Conservation (phyloP, 2,888 invertebrate species). For the Mythimna ferrago region DNA sequence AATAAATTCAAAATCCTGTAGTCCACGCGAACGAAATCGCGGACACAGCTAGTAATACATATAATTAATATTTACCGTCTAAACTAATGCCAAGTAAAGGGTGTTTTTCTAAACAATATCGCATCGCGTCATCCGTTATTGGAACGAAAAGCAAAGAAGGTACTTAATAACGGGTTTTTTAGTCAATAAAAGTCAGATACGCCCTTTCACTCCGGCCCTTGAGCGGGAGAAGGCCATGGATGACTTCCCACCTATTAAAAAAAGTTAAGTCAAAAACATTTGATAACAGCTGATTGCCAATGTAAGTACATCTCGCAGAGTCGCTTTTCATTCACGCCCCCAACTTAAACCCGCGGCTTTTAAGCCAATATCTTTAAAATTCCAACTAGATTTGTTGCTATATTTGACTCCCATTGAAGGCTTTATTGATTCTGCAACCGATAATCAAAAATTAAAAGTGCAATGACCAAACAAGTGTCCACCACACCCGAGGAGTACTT, state of each 20-base stretch:
- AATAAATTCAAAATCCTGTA: no score
- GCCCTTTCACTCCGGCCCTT: no score
- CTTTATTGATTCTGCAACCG: neutral
- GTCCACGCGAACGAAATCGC: no score
- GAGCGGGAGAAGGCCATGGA: no score
- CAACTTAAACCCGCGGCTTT: neutral
- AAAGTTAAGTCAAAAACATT: neutral
- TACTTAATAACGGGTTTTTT: no score
- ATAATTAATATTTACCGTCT: no score
- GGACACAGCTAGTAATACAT: no score
- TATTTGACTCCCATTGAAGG: neutral
- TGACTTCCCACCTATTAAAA: no score
- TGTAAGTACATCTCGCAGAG: no score
- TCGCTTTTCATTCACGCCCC: neutral
- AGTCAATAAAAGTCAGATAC: no score
- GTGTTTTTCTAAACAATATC: neutral
- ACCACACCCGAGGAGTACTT: slow-evolving; percentile 7
- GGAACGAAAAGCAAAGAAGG: no score
- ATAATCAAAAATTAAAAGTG: slow-evolving; percentile 22
- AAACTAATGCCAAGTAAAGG: neutral
- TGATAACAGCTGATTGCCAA: slow-evolving; percentile 27
- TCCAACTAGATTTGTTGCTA: neutral
- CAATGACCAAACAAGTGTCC: slow-evolving; percentile 37
- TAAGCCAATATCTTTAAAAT: neutral
- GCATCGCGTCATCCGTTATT: neutral